Evolutionary conservation across 2,797 vertebrate genomes (phyloP), one percentile per base, ranked within the genome.

Genomic region (Aeoliscus strigatus): DNA sequence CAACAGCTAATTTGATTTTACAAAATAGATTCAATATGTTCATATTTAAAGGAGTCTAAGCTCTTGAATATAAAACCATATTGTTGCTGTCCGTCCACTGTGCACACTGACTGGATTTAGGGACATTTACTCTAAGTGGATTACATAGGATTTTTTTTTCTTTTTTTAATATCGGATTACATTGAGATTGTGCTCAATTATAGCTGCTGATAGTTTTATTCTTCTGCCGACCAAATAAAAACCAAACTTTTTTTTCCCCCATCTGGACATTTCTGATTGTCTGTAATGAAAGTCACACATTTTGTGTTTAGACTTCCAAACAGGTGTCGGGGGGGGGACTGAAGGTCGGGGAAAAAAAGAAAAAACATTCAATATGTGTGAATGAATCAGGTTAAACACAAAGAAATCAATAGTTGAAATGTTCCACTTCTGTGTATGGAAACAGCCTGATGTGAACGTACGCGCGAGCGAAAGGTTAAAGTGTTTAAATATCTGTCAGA

Each of bases 381-480:
- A 75, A 70, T 53, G 39, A 69, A 75, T 75, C 59, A 57, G 55
- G 68, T 75, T 77, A 67, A 81, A 79, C 66, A 61, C 32, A 24
- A 21, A 21, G 42, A 39, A 77, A 84, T 84, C 79, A 57, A 82
- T 83, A 67, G 29, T 45, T 74, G 68, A 55, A 59, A 64, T 78
- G 82, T 78, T 67, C 58, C 60, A 56, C 64, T 59, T 65, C 49
- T 69, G 64, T 77, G 58, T 58, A 70, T 73, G 70, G 58, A 75
- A 71, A 76, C 41, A 24, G 52, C 62, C 72, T 46, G 50, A 4
- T 42, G 75, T 56, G 50, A 66, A 57, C 55, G 53, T 51, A 62
- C 73, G 73, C 62, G 64, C 80, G 74, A 71, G 48, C 73, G 71
- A 66, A 66, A 81, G 74, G 81, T 83, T 79, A 84, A 48, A 62